Evolutionary conservation across 2,888 invertebrate genomes (phyloP).

Genomic region (Priocnemis perturbator): DNA sequence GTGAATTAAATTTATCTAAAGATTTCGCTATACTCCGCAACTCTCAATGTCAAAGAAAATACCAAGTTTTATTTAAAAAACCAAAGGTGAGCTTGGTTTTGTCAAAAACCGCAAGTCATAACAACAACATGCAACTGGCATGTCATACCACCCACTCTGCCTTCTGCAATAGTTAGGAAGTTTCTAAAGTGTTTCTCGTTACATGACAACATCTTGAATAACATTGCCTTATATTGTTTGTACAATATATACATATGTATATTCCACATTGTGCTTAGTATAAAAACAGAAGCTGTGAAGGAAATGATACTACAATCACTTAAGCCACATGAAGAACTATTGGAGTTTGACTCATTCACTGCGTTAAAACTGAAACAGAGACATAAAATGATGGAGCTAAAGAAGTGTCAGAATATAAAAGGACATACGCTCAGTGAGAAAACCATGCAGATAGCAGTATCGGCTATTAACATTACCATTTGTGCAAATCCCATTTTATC

Average conservation of each 20-base stretch:
- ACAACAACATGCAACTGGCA: no score
- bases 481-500: slow-evolving; percentile 87
- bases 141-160: neutral
- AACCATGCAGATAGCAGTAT: slow-evolving; percentile 83
- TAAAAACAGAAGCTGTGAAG: slow-evolving; percentile 59
- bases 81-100: no score
- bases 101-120: no score
- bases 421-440: slow-evolving; percentile 81
- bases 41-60: no score
- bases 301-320: slow-evolving; percentile 67
- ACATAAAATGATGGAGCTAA: slow-evolving; percentile 55
- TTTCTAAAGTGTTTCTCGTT: no score
- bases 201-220: no score
- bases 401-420: slow-evolving; percentile 58
- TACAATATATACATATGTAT: slow-evolving; percentile 1
- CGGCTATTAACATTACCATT: slow-evolving; percentile 83
- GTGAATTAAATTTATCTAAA: neutral
- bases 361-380: slow-evolving; percentile 61
- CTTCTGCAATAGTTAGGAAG: no score
- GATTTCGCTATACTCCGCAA: no score
- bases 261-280: slow-evolving; percentile 24
- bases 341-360: slow-evolving; percentile 60
- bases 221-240: no score
- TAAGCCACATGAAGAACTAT: slow-evolving; percentile 66
- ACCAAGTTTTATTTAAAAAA: no score